Base-by-base conservation (phyloP, 2,797 vertebrate genomes). In the Craterocephalus amniculus region DNA sequence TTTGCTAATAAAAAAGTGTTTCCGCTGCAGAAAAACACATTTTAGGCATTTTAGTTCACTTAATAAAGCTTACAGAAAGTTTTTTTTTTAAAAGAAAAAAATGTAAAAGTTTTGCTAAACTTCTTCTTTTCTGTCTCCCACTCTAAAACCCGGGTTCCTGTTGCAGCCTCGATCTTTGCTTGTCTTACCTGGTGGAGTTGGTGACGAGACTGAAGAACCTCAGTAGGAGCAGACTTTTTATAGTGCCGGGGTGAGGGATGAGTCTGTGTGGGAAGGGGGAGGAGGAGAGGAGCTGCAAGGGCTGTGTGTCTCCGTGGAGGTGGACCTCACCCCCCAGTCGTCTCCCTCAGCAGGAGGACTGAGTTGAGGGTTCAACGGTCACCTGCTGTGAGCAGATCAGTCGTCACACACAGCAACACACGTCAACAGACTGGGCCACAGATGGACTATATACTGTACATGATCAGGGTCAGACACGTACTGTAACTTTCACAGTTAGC, bases 181-280 rank as follows among this genome's bases (percentile, higher is more conserved):
- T 48, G 48, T 64, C 94, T 94, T 95, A 95, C 94, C 94, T 95
- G 90, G 87, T 87, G 81, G 88, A 92, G 90, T 84, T 90, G 80
- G 48, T 86, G 89, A 84, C 1, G 87, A 91, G 91, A 94, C 92
- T 95, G 93, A 87, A 36, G n/a, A 72, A 85, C 67, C 66, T 58
- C 49, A 71, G 59, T 31, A 9, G 55, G 29, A 78, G 72, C 66
- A 45, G 31, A 78, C 58, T 81, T 93, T 92, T 91, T 92, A 89
- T 93, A 92, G 68, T 56, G 78, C 5, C 49, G 9, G 22, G 34
- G n/a, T 5, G 38, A 65, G 85, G 70, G 79, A 75, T 55, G 65
- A 80, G 70, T 74, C 68, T 0, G 24, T 63, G 68, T 51, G 66
- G 52, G 76, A 74, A 80, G 80, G 78, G 52, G 70, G 58, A 66